phyloP scores from a whole-genome alignment of 2,113 vertebrate genomes.

The Struthidea cinerea region DNA sequence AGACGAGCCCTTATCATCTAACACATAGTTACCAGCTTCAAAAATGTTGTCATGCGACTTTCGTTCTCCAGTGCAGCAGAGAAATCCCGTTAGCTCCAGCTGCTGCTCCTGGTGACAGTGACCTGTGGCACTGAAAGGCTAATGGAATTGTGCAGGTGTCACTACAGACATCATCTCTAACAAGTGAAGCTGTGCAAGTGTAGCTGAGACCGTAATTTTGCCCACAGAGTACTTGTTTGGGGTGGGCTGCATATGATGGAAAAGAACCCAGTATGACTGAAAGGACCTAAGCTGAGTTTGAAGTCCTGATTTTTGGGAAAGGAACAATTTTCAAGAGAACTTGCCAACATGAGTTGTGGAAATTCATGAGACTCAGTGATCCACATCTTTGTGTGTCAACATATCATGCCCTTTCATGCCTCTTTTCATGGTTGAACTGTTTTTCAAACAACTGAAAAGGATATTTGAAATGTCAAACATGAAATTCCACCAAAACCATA shows the following conservation, averaged over 20 bases:
- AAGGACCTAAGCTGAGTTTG: background rate
- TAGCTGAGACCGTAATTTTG: background rate
- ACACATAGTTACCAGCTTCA: background rate
- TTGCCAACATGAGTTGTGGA: background rate
- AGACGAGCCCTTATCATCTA: background rate
- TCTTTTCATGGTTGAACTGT: background rate
- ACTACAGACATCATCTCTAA: background rate
- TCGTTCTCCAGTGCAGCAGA: background rate
- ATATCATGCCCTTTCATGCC: background rate
- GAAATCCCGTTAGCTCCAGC: background rate
- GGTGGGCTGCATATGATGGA: background rate
- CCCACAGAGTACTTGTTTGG: background rate
- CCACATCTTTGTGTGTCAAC: background rate
- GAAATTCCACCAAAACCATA: background rate
- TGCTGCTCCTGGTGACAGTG: background rate
- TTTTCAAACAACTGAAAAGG: background rate
- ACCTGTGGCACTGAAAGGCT: background rate
- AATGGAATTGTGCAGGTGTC: background rate
- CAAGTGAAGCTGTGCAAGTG: background rate
- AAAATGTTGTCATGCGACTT: background rate
- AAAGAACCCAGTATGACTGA: background rate
- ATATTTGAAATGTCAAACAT: background rate
- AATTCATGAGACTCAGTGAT: background rate
- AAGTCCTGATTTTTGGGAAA: background rate
- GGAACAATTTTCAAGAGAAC: background rate